Percentiles rank a stretch among this genome's conserved stretches.
Conservation (phyloP, 2,888 invertebrate genomes). For the Ferrisia virgata region DNA sequence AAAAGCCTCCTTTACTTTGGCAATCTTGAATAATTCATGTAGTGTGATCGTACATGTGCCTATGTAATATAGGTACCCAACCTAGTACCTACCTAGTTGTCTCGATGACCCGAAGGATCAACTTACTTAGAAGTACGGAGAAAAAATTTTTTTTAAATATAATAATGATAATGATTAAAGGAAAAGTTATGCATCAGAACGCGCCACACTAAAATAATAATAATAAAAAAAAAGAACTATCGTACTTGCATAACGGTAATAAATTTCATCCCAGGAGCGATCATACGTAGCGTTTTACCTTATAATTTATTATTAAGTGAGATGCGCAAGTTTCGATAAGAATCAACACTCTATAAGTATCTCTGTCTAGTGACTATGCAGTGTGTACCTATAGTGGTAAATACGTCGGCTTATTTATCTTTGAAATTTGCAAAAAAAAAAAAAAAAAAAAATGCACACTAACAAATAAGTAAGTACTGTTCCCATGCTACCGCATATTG, state of each 20-base stretch:
- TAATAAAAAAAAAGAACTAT: not conserved
- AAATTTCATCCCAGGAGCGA: slow-evolving; percentile 2
- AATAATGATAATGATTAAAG: not conserved
- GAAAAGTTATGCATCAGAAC: not conserved
- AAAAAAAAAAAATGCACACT: no score
- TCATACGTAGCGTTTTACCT: slow-evolving; percentile 4
- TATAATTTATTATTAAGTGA: slow-evolving; percentile 11
- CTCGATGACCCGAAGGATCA: not conserved
- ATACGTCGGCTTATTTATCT: not conserved
- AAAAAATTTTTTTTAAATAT: not conserved
- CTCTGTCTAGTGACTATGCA: no score
- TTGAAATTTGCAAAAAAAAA: not conserved
- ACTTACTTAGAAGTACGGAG: not conserved
- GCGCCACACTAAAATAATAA: not conserved
- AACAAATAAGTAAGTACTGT: not conserved
- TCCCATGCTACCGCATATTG: not conserved
- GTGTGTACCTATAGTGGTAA: no score
- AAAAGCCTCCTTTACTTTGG: not conserved
- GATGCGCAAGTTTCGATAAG: slow-evolving; percentile 13
- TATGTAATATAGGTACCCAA: no score
- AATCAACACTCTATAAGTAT: not conserved
- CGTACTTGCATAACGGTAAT: slow-evolving; percentile 28
- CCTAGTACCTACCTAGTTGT: not conserved
- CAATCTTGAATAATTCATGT: slow-evolving; percentile 20
- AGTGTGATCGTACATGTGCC: not conserved